Evolutionary conservation across 2,888 invertebrate species (phyloP).

Genomic region (Hydraecia micacea): DNA sequence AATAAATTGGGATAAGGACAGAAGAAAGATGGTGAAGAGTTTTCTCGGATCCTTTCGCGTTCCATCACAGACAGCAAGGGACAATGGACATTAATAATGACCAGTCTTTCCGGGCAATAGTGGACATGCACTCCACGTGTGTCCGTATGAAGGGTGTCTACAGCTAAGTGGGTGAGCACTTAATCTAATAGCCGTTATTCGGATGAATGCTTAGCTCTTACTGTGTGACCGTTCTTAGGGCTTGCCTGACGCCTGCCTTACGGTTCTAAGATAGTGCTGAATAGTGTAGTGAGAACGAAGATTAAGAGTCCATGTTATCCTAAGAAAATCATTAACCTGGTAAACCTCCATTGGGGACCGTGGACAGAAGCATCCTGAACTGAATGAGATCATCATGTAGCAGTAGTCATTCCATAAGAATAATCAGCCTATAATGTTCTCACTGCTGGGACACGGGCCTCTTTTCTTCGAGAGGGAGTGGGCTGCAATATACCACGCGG

Average conservation of each 20-base stretch:
- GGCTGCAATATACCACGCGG: not conserved
- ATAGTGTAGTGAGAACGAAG: not conserved
- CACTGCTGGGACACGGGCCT: not conserved
- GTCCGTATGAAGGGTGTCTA: not conserved
- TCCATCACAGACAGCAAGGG: not conserved
- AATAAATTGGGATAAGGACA: too few species aligned
- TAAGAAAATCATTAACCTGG: not conserved
- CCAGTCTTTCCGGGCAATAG: not conserved
- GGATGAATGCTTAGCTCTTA: conserved; percentile 24
- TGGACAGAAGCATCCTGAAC: not conserved
- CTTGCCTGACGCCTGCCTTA: not conserved
- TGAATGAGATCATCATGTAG: not conserved
- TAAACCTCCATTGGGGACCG: too few species aligned
- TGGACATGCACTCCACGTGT: not conserved
- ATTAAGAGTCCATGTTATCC: not conserved
- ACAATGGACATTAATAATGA: not conserved
- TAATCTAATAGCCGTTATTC: conserved; percentile 51
- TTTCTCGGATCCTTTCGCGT: not conserved
- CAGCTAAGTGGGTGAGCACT: conserved; percentile 18
- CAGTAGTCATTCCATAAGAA: not conserved
- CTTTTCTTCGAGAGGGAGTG: not conserved
- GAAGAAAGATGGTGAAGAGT: too few species aligned
- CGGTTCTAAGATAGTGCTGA: not conserved
- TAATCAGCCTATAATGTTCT: not conserved
- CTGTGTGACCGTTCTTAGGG: not conserved